These are phyloP conservation scores for Melolontha melolontha DNA, from an alignment of 2,888 invertebrate genomes.

Conservation along the genomic window DNA sequence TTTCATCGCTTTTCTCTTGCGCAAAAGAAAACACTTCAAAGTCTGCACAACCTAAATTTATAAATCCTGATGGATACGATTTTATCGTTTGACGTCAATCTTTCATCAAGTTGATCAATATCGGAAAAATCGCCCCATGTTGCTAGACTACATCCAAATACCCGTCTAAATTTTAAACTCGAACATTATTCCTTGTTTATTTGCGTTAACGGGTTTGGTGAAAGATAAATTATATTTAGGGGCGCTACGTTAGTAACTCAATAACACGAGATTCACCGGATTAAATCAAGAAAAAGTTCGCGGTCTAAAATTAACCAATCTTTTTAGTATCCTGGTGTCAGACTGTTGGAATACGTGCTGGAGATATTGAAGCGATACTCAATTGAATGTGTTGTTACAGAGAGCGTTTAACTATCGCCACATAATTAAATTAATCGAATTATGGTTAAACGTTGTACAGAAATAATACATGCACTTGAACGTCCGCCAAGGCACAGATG, in stretches of 20 bases:
- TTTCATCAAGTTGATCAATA: not conserved
- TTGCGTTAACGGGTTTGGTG: not conserved
- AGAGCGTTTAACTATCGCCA: not conserved
- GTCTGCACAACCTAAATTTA: no score
- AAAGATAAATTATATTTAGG: not conserved
- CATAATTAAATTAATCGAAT: constrained; percentile 3
- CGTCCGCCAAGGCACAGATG: not conserved
- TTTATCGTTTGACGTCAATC: no score
- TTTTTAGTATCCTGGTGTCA: not conserved
- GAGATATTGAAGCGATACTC: no score
- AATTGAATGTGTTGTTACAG: no score
- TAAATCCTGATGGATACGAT: no score
- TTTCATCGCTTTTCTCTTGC: no score
- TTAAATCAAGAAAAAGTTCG: not conserved
- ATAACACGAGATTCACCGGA: not conserved
- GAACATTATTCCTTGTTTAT: constrained; percentile 2
- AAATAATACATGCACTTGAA: not conserved
- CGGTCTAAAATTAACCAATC: not conserved
- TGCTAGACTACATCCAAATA: not conserved
- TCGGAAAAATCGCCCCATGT: not conserved
- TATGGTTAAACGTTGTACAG: not conserved
- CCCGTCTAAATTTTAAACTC: not conserved
- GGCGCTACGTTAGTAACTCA: not conserved
- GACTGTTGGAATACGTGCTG: not conserved
- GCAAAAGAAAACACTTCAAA: no score